phyloP scores from a whole-genome alignment of 1,140 invertebrate species.

The Orius insidiosus region DNA sequence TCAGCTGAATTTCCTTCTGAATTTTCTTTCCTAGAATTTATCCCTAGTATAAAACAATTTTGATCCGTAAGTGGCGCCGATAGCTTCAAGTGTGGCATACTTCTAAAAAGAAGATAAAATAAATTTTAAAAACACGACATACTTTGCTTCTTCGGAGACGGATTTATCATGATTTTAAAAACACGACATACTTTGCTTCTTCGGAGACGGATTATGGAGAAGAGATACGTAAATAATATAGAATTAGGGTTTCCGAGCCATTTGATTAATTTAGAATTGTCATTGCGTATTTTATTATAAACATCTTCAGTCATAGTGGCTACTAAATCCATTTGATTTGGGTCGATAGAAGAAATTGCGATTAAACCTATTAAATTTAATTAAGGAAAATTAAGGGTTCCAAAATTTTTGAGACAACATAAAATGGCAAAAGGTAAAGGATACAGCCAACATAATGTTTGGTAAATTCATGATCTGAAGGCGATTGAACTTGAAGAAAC shows the following conservation, averaged over 20 bases:
- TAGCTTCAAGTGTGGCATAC: slow-evolving; percentile 62
- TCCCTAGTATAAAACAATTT: slow-evolving; percentile 72
- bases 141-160: slow-evolving; percentile 24
- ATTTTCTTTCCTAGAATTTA: slow-evolving; percentile 58
- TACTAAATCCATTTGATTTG: slow-evolving; percentile 61
- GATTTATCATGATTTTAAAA: slow-evolving; percentile 49
- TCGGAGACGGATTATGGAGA: slow-evolving; percentile 44
- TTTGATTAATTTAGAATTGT: slow-evolving; percentile 62
- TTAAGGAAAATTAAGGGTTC: background rate
- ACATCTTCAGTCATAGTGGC: slow-evolving; percentile 58
- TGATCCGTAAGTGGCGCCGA: slow-evolving; percentile 72
- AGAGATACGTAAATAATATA: slow-evolving; percentile 57
- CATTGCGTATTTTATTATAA: slow-evolving; percentile 54
- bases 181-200: slow-evolving; percentile 6
- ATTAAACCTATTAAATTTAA: slow-evolving; percentile 33
- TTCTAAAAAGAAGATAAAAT: slow-evolving; percentile 35
- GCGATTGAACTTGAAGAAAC: slow-evolving; percentile 74
- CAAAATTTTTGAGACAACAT: background rate
- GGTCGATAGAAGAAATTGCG: slow-evolving; percentile 65
- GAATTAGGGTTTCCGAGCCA: slow-evolving; percentile 72
- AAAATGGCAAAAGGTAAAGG: slow-evolving; percentile 22
- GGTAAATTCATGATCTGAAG: slow-evolving; percentile 88
- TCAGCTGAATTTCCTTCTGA: slow-evolving; percentile 45
- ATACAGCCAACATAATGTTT: slow-evolving; percentile 82
- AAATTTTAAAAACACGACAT: slow-evolving; percentile 5